Percentiles rank a stretch among this genome's conserved stretches.
These are phyloP conservation scores for Amblyornis subalaris DNA, from an alignment of 2,113 vertebrate species.

Conservation along the genomic window DNA sequence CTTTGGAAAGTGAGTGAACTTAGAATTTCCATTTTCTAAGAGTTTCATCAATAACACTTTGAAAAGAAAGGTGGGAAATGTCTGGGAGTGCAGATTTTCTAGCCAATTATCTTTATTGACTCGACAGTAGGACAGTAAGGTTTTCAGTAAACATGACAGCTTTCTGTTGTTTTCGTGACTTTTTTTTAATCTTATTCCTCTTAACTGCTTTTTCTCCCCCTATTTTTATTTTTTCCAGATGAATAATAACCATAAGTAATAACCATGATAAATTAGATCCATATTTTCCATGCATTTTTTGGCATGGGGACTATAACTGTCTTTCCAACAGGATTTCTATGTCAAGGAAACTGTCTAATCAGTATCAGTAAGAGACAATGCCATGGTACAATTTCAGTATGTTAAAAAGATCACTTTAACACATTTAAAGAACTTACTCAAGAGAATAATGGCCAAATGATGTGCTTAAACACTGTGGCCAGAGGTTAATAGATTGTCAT, in stretches of 20 bases:
- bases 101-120: not conserved
- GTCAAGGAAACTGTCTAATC: not conserved
- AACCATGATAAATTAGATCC: not conserved
- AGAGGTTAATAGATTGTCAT: not conserved
- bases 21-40: not conserved
- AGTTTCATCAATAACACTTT: not conserved
- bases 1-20: not conserved
- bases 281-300: not conserved
- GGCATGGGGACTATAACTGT: not conserved
- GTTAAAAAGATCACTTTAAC: not conserved
- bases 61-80: not conserved
- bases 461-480: not conserved
- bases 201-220: accelerated
- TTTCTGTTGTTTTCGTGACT: not conserved
- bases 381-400: not conserved
- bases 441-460: not conserved
- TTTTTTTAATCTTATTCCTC: not conserved
- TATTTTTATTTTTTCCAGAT: not conserved
- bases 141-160: not conserved
- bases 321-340: not conserved
- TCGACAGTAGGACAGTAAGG: not conserved
- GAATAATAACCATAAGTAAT: not conserved
- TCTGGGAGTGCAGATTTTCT: not conserved
- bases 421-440: not conserved
- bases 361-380: not conserved